Evolutionary conservation across 1,140 invertebrate genomes (phyloP).

Genomic region (Fopius arisanus): DNA sequence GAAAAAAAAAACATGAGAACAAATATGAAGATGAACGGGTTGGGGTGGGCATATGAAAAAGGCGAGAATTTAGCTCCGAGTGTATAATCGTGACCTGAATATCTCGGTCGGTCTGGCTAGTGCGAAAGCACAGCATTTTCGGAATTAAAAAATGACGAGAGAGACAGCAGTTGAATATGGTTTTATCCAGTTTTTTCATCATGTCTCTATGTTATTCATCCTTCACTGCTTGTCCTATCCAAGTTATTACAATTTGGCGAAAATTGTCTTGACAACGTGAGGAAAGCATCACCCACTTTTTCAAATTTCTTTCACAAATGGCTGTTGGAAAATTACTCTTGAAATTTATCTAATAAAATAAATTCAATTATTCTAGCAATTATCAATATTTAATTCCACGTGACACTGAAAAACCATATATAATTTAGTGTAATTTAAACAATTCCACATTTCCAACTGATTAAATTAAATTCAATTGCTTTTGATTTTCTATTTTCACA

Average conservation of each 20-base stretch:
- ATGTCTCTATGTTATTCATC: not conserved
- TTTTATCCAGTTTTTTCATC: not conserved
- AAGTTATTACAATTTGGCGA: too few relatives aligned
- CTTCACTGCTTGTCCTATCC: not conserved
- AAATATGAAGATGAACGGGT: slow-evolving; percentile 24
- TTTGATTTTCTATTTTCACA: too few relatives aligned
- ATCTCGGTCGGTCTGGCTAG: slow-evolving; percentile 27
- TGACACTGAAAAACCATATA: too few relatives aligned
- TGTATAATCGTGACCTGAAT: slow-evolving; percentile 35
- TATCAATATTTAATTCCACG: too few relatives aligned
- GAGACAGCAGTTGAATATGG: not conserved
- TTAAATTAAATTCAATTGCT: too few relatives aligned
- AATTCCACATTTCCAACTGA: too few relatives aligned
- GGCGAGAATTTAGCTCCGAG: not conserved
- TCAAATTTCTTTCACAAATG: too few relatives aligned
- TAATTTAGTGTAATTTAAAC: too few relatives aligned
- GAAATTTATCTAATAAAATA: too few relatives aligned
- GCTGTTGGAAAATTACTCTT: too few relatives aligned
- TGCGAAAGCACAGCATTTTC: slow-evolving; percentile 14
- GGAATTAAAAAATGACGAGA: slow-evolving; percentile 30
- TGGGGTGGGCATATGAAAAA: not conserved
- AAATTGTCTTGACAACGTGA: not conserved
- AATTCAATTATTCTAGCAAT: too few relatives aligned
- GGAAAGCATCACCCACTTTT: too few relatives aligned
- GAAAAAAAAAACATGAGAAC: slow-evolving; percentile 24